phyloP scores from a whole-genome alignment of 1,140 invertebrate species.

The Lepidurus couesii region DNA sequence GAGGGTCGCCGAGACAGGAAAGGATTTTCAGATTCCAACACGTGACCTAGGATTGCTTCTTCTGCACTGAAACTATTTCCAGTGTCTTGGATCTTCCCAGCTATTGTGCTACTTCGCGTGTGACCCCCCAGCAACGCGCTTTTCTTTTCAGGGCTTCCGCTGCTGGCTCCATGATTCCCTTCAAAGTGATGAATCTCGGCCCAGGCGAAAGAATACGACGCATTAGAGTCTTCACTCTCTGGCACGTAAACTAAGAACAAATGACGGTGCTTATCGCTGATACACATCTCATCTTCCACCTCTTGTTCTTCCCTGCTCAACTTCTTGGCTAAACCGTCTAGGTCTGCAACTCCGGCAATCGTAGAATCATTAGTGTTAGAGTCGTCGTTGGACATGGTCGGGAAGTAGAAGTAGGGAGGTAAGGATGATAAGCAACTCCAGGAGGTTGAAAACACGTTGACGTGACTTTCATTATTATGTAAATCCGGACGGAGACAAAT shows the following conservation, averaged over 20 bases:
- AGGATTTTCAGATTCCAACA: slow-evolving; percentile 14
- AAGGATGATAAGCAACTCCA: slow-evolving; percentile 9
- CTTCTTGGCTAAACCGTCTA: not conserved
- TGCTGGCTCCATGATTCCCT: not conserved
- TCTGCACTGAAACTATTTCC: not conserved
- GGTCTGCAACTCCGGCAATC: not conserved
- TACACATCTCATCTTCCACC: slow-evolving; percentile 10
- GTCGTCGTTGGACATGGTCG: not conserved
- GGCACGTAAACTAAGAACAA: slow-evolving; percentile 17
- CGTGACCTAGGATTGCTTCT: not conserved
- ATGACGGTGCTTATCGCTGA: slow-evolving; percentile 18
- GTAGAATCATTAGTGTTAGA: not conserved
- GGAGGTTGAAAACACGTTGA: slow-evolving; percentile 12
- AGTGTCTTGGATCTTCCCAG: not conserved
- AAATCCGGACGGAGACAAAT: not conserved
- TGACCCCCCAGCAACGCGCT: not conserved
- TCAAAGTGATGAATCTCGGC: not conserved
- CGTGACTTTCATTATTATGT: slow-evolving; percentile 11
- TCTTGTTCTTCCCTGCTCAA: not conserved
- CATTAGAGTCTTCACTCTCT: not conserved
- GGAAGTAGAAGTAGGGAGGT: not conserved
- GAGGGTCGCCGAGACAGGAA: not conserved
- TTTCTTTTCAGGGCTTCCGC: not conserved
- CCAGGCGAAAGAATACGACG: slow-evolving; percentile 11
- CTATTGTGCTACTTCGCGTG: not conserved